Percentiles rank a stretch among this genome's conserved stretches.
These are phyloP conservation scores for Drosophila dunni DNA, from an alignment of 1,140 invertebrate species.

Conservation along the genomic window DNA sequence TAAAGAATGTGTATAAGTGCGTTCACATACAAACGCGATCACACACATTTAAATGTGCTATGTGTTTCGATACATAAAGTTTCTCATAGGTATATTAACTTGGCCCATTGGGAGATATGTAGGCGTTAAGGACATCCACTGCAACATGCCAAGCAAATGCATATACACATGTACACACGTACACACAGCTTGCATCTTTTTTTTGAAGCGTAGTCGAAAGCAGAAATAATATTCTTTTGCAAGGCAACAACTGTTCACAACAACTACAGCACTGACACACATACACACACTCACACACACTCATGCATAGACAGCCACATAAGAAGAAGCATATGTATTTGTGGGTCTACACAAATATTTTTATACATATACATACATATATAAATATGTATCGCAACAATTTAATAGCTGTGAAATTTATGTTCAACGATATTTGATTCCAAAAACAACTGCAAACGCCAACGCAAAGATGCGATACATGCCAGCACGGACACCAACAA, in stretches of 20 bases:
- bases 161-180: slow-evolving; percentile 8
- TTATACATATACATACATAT: slow-evolving; percentile 21
- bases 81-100: slow-evolving; percentile 1
- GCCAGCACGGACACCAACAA: slow-evolving; percentile 25
- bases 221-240: slow-evolving; percentile 27
- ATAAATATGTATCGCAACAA: slow-evolving; percentile 31
- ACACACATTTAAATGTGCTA: background rate
- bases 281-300: slow-evolving; percentile 13
- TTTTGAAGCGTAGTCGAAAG: slow-evolving; percentile 25
- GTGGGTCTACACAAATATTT: too few relatives aligned
- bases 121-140: slow-evolving; percentile 41
- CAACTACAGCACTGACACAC: slow-evolving; percentile 2
- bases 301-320: slow-evolving; percentile 35
- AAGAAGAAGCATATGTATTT: slow-evolving; percentile 30
- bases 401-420: slow-evolving; percentile 79
- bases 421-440: slow-evolving; percentile 81
- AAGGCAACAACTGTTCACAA: slow-evolving; percentile 24
- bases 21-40: too few relatives aligned
- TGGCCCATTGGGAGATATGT: slow-evolving; percentile 5
- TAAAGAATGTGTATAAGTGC: too few relatives aligned
- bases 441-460: slow-evolving; percentile 75
- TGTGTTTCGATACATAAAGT: slow-evolving; percentile 20
- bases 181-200: slow-evolving; percentile 15
- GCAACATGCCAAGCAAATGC: background rate
- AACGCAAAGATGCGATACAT: slow-evolving; percentile 57